Percentiles rank a stretch among this genome's conserved stretches.
Evolutionary conservation across 2,797 vertebrate species (phyloP).

Genomic region (Clarias laeviceps): DNA sequence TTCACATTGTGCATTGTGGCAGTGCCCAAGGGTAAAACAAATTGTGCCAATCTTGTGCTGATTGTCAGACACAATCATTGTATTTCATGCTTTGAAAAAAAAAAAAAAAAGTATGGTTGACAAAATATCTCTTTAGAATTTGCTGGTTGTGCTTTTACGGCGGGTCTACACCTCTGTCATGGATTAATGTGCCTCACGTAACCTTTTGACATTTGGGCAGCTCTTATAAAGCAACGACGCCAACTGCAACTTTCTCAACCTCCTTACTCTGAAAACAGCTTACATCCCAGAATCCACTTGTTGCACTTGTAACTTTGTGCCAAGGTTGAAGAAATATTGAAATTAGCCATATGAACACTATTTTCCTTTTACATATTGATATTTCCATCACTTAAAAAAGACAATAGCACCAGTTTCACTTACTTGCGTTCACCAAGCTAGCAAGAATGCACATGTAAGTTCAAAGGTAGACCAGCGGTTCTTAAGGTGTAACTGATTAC

Average conservation of each 20-base stretch:
- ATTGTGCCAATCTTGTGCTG: conserved; percentile 37
- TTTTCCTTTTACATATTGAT: not conserved
- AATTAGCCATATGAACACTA: conserved; percentile 16
- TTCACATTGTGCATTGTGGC: conserved; percentile 21
- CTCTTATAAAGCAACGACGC: not conserved
- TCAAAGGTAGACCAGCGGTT: not conserved
- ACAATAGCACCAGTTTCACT: conserved; percentile 74
- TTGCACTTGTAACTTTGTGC: conserved; percentile 23
- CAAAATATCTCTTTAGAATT: not conserved
- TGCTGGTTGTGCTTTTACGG: conserved; percentile 40
- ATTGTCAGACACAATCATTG: conserved; percentile 38
- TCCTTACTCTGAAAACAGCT: conserved; percentile 11
- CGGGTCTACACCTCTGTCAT: not conserved
- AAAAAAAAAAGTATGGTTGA: too few species aligned
- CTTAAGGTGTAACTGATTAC: not conserved
- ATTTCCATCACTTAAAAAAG: conserved; percentile 32
- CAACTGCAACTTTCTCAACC: not conserved
- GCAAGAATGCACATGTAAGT: not conserved
- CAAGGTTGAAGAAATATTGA: conserved; percentile 24
- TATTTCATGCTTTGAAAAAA: conserved; percentile 8
- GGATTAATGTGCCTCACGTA: not conserved
- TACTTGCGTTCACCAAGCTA: conserved; percentile 12
- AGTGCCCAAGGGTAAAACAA: conserved; percentile 12
- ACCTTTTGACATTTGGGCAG: not conserved
- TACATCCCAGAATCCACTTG: conserved; percentile 33